Base-by-base conservation (phyloP, 2,113 vertebrate genomes). In the Macrotus californicus region DNA sequence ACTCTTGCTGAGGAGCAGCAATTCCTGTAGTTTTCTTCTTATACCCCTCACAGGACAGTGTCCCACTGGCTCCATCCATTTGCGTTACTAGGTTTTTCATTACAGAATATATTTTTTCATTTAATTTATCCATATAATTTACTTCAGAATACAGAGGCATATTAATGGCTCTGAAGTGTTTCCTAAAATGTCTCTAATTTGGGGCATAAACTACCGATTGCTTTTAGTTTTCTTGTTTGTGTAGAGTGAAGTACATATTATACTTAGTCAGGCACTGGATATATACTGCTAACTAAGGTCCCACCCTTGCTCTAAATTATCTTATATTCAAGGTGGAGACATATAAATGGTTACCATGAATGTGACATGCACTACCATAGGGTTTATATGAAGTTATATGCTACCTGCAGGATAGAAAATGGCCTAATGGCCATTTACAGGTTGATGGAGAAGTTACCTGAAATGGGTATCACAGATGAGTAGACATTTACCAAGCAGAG, bases 191-290 rank as follows among this genome's bases (percentile, higher is more conserved):
- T 80, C 39, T 91, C 12, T 73, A 29, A 73, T 67, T 79, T 82
- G 2, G 29, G 61, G 34, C 48, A 76, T 29, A 70, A 22, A 22
- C 64, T 41, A 21, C 26, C 26, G 21, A 52, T 81, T 84, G 50
- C 19, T 67, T 93, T 93, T 72, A 16, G 7, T 82, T 81, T 93
- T 86, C 19, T 93, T 70, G 81, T 83, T 89, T 88, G 34, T 59
- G 59, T 29, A 66, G 64, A 64, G 64, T 88, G 81, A 89, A 64
- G 43, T 52, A 70, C 21, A 52, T 69, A 31, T 6, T 64, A 29
- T 64, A 59, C 56, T 93, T 48, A 85, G 69, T 46, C 29, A 16
- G 67, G 3, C 31, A 11, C 9, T 66, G 48, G 69, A 1, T 56
- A 18, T n/a, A 7, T 19, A 46, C 13, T 36, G n/a, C 6, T 26